phyloP scores from a whole-genome alignment of 2,113 vertebrate species.

The Eulacestoma nigropectus region DNA sequence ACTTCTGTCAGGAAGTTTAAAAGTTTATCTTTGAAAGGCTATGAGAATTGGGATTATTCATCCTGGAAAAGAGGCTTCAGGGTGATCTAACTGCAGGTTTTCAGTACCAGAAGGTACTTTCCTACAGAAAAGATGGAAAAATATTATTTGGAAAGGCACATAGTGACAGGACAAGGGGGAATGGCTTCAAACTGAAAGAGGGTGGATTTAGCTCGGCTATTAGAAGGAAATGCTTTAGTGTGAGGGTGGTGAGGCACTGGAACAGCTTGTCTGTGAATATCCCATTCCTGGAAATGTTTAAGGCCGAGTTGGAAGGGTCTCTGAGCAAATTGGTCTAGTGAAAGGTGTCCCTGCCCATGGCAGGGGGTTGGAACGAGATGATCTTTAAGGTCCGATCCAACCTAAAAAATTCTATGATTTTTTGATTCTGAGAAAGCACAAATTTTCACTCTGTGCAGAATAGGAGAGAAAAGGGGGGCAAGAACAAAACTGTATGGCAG shows the following conservation, averaged over 20 bases:
- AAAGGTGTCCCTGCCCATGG: background rate
- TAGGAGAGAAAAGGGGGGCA: background rate
- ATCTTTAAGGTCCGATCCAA: background rate
- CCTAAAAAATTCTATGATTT: too few relatives aligned
- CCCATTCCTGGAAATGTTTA: background rate
- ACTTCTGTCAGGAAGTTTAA: background rate
- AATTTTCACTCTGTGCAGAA: background rate
- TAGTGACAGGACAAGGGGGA: background rate
- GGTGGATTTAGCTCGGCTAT: background rate
- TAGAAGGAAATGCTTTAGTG: background rate
- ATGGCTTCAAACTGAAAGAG: background rate
- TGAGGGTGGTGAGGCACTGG: background rate
- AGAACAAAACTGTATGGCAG: background rate
- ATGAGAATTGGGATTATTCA: background rate
- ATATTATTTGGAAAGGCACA: background rate
- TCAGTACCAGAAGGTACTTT: background rate
- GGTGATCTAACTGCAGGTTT: background rate
- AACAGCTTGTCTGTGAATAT: background rate
- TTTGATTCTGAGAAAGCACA: background rate
- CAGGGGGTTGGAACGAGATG: background rate
- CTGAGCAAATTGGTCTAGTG: background rate
- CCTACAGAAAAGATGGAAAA: background rate
- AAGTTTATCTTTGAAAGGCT: background rate
- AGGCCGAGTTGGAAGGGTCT: background rate
- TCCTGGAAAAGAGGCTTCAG: background rate